Conservation (phyloP, 2,113 vertebrate species). For the Genyomyrus donnyi region DNA sequence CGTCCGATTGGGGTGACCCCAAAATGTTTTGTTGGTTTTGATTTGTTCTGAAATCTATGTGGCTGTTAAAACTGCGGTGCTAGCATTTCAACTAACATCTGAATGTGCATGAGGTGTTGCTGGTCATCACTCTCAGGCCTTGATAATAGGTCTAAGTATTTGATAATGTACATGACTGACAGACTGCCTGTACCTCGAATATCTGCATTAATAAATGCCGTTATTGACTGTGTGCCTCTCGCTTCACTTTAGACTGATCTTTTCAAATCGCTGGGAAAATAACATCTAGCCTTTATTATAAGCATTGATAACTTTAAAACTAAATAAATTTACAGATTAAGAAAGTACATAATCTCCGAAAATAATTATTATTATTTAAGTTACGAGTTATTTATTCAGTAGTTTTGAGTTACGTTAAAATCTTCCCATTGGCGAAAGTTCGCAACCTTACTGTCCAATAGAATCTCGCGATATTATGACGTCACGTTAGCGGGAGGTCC, state of each 20-base stretch:
- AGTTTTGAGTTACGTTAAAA: neutral
- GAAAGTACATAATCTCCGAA: neutral
- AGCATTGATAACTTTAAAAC: neutral
- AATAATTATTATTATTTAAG: neutral
- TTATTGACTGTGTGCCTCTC: constrained; percentile 4
- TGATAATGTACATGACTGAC: neutral
- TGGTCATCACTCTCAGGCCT: constrained; percentile 61
- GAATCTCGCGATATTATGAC: neutral
- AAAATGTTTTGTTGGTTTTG: constrained; percentile 1
- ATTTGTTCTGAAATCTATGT: neutral
- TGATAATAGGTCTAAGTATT: constrained; percentile 23
- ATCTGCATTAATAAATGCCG: constrained; percentile 18
- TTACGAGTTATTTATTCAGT: neutral
- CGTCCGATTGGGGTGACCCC: neutral
- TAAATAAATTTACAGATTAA: neutral
- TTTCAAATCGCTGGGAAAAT: neutral
- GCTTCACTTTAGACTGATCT: neutral
- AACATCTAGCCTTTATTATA: neutral
- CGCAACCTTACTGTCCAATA: neutral
- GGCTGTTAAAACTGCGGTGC: constrained; percentile 34
- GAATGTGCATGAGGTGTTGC: constrained; percentile 56
- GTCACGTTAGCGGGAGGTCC: neutral
- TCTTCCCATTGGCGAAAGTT: neutral
- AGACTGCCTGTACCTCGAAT: neutral
- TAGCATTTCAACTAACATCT: constrained; percentile 33